Conservation (phyloP, 1,140 invertebrate species). For the Hypsibius dujardini region DNA sequence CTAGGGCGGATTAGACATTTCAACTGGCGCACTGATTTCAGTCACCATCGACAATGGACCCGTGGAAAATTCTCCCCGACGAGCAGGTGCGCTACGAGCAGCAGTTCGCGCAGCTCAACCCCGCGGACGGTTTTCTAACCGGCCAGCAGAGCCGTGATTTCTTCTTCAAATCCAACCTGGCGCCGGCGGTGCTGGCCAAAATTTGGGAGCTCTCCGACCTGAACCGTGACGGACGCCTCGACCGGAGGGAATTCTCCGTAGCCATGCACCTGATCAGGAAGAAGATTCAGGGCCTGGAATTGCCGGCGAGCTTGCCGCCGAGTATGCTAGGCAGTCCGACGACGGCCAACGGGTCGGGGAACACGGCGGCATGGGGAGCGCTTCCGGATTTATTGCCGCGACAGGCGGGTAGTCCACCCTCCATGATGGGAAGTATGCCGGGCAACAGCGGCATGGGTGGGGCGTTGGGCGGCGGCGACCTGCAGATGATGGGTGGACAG, state of each 20-base stretch:
- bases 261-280: slow-evolving; percentile 91
- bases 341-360: slow-evolving; percentile 23
- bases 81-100: slow-evolving; percentile 72
- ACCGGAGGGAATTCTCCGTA: slow-evolving; percentile 88
- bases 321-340: slow-evolving; percentile 36
- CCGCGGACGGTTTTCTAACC: slow-evolving; percentile 65
- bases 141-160: slow-evolving; percentile 86
- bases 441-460: slow-evolving; percentile 28
- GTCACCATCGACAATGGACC: slow-evolving; percentile 38
- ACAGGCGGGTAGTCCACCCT: not conserved
- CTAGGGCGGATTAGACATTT: no score
- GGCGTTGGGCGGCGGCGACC: not conserved
- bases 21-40: no score
- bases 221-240: slow-evolving; percentile 88
- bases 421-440: not conserved
- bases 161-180: slow-evolving; percentile 75
- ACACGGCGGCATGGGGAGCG: slow-evolving; percentile 27
- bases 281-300: slow-evolving; percentile 71
- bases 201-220: slow-evolving; percentile 93
- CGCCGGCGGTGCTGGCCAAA: slow-evolving; percentile 64
- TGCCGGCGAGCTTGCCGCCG: slow-evolving; percentile 65
- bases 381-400: slow-evolving; percentile 21
- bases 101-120: slow-evolving; percentile 71
- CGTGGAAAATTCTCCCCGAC: slow-evolving; percentile 65
- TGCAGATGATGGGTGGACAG: not conserved